Evolutionary conservation across 2,888 invertebrate species (phyloP), one percentile per base, ranked within the genome.

Genomic region (Horisme vitalbata): DNA sequence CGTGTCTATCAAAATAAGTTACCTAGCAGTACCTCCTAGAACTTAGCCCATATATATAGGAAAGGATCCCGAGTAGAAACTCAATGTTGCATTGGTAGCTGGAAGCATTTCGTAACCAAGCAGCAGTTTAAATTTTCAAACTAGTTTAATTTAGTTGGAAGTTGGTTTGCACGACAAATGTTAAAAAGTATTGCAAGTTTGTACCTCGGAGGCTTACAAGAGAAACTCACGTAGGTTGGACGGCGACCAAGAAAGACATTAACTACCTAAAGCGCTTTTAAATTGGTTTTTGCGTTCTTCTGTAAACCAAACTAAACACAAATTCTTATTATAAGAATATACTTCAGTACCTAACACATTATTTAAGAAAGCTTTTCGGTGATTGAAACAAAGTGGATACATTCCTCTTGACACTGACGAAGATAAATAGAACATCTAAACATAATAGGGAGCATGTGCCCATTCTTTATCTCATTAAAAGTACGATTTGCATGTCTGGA

Each of bases 361-460:
- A 5, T 18, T 18, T 18, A 2, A 18, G 18, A 18, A 4, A 18
- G 1, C 7, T 24, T 38, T 20, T 26, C 10, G 14, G 15, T 27
- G 30, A 28, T 43, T 41, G 28, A 41, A 46, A 52, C 41, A 41
- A 47, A 55, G 27, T 47, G 32, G 28, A 47, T 38, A 36, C 20
- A 44, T 34, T 45, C 34, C 38, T 44, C 41, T 41, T 51, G 53
- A 53, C 54, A 47, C n/a, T 54, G 54, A 54, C 41, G 50, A 57
- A 50, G 54, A 52, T 45, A 41, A 45, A 54, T 48, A 27, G 21
- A 31, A 10, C 31, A 10, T 44, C 15, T 13, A 21, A 10, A 13
- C 36, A 28, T 15, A 15, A 14, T 2, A 27, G 3, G 20, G 28
- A 45, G 37, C 41, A 45, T 45, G 12, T 37, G 41, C 18, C 20